These are phyloP conservation scores for Mesitornis unicolor DNA, from an alignment of 2,113 vertebrate species.

Conservation along the genomic window DNA sequence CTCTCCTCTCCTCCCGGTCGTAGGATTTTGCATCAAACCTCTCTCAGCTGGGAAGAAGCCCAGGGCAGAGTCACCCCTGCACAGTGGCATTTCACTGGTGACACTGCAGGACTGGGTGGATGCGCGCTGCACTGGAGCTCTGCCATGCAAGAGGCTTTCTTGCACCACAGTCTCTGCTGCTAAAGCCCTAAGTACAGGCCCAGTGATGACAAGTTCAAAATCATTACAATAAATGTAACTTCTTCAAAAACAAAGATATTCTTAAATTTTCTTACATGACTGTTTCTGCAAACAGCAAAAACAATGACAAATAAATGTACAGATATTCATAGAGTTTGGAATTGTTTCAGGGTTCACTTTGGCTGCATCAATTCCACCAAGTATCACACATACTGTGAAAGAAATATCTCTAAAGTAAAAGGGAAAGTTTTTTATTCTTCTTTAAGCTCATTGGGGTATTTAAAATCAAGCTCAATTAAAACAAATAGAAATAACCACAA, in stretches of 20 bases:
- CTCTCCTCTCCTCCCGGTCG: background rate
- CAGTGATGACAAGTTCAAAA: background rate
- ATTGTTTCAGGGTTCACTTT: background rate
- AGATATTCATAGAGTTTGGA: background rate
- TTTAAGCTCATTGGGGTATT: background rate
- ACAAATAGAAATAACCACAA: background rate
- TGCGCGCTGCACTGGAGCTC: background rate
- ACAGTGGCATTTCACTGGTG: background rate
- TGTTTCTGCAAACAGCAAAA: background rate
- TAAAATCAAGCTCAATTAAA: background rate
- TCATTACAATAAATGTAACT: background rate
- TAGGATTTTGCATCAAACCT: background rate
- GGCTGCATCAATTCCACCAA: background rate
- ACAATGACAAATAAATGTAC: background rate
- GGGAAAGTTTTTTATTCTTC: background rate
- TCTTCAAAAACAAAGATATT: background rate
- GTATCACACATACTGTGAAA: background rate
- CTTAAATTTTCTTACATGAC: background rate
- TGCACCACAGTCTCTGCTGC: background rate
- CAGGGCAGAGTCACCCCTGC: background rate
- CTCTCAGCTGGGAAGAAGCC: background rate
- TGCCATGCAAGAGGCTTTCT: background rate
- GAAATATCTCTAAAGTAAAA: background rate
- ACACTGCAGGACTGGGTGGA: rapidly evolving
- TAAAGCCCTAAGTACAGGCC: background rate